Base-by-base conservation (phyloP, 2,888 invertebrate genomes). In the Leptopterna dolabrata region DNA sequence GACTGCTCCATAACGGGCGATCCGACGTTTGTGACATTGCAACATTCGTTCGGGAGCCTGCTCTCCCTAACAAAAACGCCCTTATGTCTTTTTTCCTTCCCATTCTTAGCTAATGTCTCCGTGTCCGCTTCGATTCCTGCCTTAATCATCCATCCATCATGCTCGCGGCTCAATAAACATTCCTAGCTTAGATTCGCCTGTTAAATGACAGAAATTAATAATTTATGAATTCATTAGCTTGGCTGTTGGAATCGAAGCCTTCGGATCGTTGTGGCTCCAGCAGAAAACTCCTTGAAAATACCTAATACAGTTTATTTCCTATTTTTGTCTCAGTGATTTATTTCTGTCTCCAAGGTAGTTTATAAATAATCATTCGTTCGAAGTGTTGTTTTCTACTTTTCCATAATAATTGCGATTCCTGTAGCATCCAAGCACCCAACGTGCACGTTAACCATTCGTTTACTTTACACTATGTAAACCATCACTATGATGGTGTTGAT, bases 111-210 rank as follows among this genome's bases (percentile, higher is more conserved):
- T 41, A 70, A 43, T 70, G 83, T 83, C 43, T 24, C 30, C 78
- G 78, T 78, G 24, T 36, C 27, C 43, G 27, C 29, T 9, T 27
- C 36, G 41, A 24, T 76, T 78, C 36, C 78, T 45, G 19, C 43
- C 0, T 63, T 63, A 24, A 78, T 78, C 6, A 45, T 45, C 29
- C 81, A 81, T 81, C 51, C 45, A 81, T 81, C 81, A 81, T 30
- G 81, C 47, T 81, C 30, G 83, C 70, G 70, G 70, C 83, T 70
- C 41, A 63, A 83, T 70, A 83, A 19, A 41, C 55, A 83, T 83
- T 83, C 83, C 83, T 36, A 19, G 3, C n/a, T 30, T 63, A 45
- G 55, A 81, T 81, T 81, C 47, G 78, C 27, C 43, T 78, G 45
- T 78, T 78, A 78, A 78, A 78, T 45, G 45, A 43, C 78, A 27